phyloP scores from a whole-genome alignment of 2,113 vertebrate species.

The Pteropus alecto region DNA sequence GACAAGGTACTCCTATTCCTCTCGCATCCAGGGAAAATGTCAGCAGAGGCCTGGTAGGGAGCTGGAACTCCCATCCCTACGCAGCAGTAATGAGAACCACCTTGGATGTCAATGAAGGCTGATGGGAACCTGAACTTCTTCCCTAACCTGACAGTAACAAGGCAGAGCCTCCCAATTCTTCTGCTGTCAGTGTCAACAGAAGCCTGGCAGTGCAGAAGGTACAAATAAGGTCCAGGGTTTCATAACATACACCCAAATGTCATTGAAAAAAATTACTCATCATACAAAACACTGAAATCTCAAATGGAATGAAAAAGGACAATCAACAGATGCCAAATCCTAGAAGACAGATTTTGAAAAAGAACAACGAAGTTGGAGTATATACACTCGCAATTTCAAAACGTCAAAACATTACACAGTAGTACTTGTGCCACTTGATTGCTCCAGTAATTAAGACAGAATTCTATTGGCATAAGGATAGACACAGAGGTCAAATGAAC shows the following conservation, averaged over 20 bases:
- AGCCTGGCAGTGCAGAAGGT: not conserved
- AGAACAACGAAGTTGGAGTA: not conserved
- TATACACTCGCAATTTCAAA: not conserved
- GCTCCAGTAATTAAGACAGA: not conserved
- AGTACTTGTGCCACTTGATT: not conserved
- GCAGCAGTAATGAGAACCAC: not conserved
- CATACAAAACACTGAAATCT: not conserved
- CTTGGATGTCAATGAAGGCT: not conserved
- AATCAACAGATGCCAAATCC: not conserved
- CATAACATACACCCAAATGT: not conserved
- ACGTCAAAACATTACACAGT: not conserved
- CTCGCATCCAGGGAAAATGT: no score
- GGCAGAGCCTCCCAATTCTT: not conserved
- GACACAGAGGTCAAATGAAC: not conserved
- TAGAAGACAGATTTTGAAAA: not conserved
- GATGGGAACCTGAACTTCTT: not conserved
- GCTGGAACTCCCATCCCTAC: not conserved
- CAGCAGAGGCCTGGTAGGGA: not conserved
- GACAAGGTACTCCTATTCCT: not conserved
- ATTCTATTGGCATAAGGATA: not conserved
- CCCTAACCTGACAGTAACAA: accelerated
- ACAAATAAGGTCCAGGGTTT: not conserved
- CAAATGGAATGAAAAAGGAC: not conserved
- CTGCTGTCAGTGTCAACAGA: not conserved
- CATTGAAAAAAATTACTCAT: not conserved